Evolutionary conservation across 2,888 invertebrate genomes (phyloP), one percentile per base, ranked within the genome.

Genomic region (Calameuta idolon): DNA sequence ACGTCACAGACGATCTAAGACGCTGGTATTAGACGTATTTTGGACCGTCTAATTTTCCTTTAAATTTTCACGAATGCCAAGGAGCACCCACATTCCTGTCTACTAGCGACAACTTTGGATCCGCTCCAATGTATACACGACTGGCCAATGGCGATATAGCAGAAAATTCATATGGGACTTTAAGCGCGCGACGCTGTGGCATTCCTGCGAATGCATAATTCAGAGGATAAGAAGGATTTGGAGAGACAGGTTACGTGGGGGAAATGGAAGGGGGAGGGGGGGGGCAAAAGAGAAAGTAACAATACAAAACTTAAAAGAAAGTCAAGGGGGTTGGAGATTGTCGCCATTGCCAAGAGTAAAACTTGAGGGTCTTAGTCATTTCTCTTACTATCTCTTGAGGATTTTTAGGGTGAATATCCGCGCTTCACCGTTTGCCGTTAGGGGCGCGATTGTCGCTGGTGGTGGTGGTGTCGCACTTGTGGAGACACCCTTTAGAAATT

Each of bases 51-150:
- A 55, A 55, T 55, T 55, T 55, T 55, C 55, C 23, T 55, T 55
- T 55, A 55, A 55, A 55, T 55, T 55, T 23, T 55, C 5, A 23
- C 71, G 71, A 34, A 71, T 71, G 71, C 31, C 71, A 34, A 55
- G 71, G 71, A 30, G 71, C 15, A 55, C 71, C 31, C 71, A 73
- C 81, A 84, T 83, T 84, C 81, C 82, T 77, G 80, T 81, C 82
- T 79, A 80, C 77, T 80, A 55, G 55, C 55, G 55, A 81, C 81
- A 79, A 81, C 79, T 77, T 85, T 85, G 85, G 85, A 85, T 35
- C 76, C 30, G 73, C 77, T 85, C 85, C 85, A 85, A 84, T 68
- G 78, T 76, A 78, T 69, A 78, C 78, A 76, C 71, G 71, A 71
- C 71, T 31, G 31, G 23, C 55, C 55, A 55, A 23, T 55, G 55